Conservation (phyloP, 2,888 invertebrate genomes). For the Pomacea canaliculata region DNA sequence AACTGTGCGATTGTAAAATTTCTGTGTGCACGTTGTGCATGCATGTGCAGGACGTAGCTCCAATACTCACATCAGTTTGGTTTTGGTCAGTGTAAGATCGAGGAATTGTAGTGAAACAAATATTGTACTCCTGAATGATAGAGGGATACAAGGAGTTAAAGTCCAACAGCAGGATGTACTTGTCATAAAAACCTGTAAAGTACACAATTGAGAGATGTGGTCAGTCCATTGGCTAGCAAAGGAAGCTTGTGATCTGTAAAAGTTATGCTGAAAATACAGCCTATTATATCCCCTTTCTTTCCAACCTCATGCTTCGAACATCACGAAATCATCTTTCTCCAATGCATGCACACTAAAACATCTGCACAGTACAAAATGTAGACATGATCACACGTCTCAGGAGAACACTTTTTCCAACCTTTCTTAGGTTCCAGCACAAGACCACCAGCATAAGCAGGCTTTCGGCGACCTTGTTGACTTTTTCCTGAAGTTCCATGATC, state of each 20-base stretch:
- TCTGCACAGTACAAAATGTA: too few relatives aligned
- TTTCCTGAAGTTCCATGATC: conserved; percentile 47
- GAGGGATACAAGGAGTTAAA: conserved; percentile 99
- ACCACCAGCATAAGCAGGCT: conserved; percentile 89
- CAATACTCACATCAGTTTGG: neutral
- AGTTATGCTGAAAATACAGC: too few relatives aligned
- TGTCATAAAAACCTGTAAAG: conserved; percentile 86
- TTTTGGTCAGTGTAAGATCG: conserved; percentile 30
- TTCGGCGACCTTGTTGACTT: conserved; percentile 69
- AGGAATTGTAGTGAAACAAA: conserved; percentile 93
- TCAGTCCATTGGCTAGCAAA: too few relatives aligned
- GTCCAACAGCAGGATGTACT: conserved; percentile 94
- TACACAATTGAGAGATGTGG: neutral
- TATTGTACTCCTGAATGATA: conserved; percentile 99
- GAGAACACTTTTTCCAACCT: conserved; percentile 72
- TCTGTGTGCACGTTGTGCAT: too few relatives aligned
- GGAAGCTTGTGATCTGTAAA: too few relatives aligned
- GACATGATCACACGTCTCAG: too few relatives aligned
- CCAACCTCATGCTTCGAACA: too few relatives aligned
- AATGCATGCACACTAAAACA: too few relatives aligned
- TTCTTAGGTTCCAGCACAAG: conserved; percentile 96
- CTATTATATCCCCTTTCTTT: too few relatives aligned
- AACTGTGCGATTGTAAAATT: too few relatives aligned
- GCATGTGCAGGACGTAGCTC: too few relatives aligned
- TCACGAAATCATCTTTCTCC: too few relatives aligned